Evolutionary conservation across 2,113 vertebrate genomes (phyloP).

Genomic region (Crotalus helleri): DNA sequence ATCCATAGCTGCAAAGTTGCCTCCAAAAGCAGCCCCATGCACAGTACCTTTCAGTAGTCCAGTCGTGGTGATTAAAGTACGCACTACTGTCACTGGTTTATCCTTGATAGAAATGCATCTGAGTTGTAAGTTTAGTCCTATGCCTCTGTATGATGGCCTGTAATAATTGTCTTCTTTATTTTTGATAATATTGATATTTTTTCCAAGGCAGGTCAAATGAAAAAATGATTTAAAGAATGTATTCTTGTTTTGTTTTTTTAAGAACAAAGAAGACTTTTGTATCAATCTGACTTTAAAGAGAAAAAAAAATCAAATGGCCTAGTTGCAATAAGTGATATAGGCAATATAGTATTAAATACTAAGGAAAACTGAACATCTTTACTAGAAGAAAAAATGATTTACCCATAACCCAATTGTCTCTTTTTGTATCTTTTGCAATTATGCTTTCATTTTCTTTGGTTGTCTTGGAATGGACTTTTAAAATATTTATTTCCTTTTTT

Average conservation of each 20-base stretch:
- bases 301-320: background rate
- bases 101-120: background rate
- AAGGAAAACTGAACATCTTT: background rate
- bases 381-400: background rate
- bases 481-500: conserved; percentile 20
- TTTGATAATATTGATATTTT: background rate
- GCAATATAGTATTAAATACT: background rate
- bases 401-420: background rate
- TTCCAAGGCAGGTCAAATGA: background rate
- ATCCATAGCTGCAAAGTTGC: background rate
- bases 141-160: background rate
- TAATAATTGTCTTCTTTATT: background rate
- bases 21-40: background rate
- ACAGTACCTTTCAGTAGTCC: background rate
- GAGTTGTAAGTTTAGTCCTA: background rate
- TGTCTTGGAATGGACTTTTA: background rate
- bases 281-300: background rate
- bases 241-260: background rate
- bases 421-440: conserved; percentile 29
- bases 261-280: background rate
- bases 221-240: background rate
- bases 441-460: conserved; percentile 19
- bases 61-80: background rate
- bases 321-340: background rate
- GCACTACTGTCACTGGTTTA: background rate